Evolutionary conservation across 2,797 vertebrate species (phyloP).

Genomic region (Channallabes apus): DNA sequence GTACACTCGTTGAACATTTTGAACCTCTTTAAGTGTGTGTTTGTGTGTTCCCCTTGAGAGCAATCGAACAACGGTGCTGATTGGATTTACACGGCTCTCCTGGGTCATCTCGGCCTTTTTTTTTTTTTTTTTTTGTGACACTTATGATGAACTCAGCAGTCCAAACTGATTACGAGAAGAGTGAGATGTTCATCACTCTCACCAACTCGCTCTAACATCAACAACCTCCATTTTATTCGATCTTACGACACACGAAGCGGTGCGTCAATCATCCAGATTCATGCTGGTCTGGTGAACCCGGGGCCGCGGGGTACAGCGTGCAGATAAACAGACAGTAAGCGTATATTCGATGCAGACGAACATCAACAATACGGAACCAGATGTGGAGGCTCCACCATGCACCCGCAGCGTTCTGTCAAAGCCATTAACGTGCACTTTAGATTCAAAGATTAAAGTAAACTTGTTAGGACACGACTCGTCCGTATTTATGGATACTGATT

Average conservation of each 20-base stretch:
- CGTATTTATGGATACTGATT: neutral
- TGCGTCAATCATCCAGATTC: neutral
- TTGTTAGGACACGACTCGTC: neutral
- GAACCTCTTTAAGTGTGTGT: neutral
- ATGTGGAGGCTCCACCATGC: neutral
- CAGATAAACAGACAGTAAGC: neutral
- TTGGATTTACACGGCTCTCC: slow-evolving; percentile 18
- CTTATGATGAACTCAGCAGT: slow-evolving; percentile 22
- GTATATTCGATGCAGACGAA: too few relatives aligned
- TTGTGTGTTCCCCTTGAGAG: neutral
- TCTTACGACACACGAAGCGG: neutral
- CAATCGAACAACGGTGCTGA: slow-evolving; percentile 25
- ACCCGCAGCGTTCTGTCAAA: neutral
- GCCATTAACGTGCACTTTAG: slow-evolving; percentile 6
- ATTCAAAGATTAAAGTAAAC: neutral
- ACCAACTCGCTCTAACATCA: neutral
- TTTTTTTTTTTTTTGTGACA: slow-evolving; percentile 12
- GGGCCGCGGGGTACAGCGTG: neutral
- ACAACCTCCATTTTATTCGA: neutral
- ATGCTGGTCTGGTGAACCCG: neutral
- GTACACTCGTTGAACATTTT: neutral
- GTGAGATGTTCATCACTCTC: slow-evolving; percentile 17
- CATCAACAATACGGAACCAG: neutral
- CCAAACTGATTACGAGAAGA: slow-evolving; percentile 15
- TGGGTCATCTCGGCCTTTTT: slow-evolving; percentile 6